These are phyloP conservation scores for Paedocypris sp. DNA, from an alignment of 2,113 vertebrate genomes.

Conservation along the genomic window DNA sequence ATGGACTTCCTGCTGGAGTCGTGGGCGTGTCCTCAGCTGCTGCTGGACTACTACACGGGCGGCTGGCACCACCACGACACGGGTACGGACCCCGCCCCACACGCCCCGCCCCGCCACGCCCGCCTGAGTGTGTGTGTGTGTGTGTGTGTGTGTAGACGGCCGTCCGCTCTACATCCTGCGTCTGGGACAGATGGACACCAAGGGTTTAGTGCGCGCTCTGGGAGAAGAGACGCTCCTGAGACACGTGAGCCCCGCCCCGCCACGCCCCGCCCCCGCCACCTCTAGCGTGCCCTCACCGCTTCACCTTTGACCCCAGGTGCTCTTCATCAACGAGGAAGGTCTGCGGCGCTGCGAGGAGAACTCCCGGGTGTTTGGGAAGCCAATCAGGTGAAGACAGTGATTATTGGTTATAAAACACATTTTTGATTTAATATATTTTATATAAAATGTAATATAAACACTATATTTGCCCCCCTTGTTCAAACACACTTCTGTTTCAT, in stretches of 20 bases:
- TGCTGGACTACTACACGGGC: constrained; percentile 83
- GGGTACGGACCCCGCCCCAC: too few species aligned
- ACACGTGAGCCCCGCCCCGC: too few species aligned
- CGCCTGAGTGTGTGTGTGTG: background rate
- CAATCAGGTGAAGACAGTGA: constrained; percentile 71
- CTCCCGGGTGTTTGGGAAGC: constrained; percentile 83
- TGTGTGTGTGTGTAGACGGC: constrained; percentile 62
- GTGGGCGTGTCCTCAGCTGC: constrained; percentile 78
- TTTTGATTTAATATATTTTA: background rate
- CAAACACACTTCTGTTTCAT: too few species aligned
- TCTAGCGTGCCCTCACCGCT: too few species aligned
- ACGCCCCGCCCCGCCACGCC: too few species aligned
- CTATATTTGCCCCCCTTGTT: too few species aligned
- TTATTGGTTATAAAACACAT: background rate
- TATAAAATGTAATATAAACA: background rate
- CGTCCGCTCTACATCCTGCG: constrained; percentile 83
- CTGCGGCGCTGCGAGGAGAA: constrained; percentile 86
- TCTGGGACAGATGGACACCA: constrained; percentile 95
- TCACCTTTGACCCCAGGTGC: constrained; percentile 59
- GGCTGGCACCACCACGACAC: constrained; percentile 94
- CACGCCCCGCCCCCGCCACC: too few species aligned
- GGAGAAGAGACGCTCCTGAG: constrained; percentile 83
- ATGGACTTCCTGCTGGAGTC: constrained; percentile 87
- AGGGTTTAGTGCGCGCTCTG: constrained; percentile 82
- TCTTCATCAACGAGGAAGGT: constrained; percentile 93